These are phyloP conservation scores for Tolmerus cingulatus DNA, from an alignment of 2,888 invertebrate species.

Conservation along the genomic window DNA sequence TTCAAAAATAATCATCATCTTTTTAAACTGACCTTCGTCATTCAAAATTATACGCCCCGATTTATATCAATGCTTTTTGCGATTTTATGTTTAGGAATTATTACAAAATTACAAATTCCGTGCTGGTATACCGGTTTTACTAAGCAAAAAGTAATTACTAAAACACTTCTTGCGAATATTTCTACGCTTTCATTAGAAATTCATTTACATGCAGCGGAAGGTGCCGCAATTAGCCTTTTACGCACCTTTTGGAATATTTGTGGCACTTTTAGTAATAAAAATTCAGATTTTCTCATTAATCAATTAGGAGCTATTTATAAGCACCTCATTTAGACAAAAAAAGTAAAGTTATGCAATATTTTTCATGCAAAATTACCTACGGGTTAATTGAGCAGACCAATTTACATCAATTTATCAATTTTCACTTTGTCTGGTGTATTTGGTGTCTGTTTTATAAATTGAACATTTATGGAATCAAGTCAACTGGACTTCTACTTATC, in stretches of 20 bases:
- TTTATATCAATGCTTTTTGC: too few relatives aligned
- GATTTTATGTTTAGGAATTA: too few relatives aligned
- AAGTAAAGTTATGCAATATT: background rate
- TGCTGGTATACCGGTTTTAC: too few relatives aligned
- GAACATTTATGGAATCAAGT: too few relatives aligned
- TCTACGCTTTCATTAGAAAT: background rate
- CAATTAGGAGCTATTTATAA: background rate
- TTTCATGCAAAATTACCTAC: background rate
- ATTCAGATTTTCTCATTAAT: background rate
- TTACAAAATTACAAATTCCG: too few relatives aligned
- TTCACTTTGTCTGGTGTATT: too few relatives aligned
- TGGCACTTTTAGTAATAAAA: background rate
- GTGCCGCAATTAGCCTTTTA: background rate
- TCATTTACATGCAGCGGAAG: background rate
- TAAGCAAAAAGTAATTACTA: too few relatives aligned
- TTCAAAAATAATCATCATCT: too few relatives aligned
- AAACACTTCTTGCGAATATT: background rate
- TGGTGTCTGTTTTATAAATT: too few relatives aligned
- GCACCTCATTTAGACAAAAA: background rate
- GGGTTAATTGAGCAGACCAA: background rate
- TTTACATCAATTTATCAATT: background rate
- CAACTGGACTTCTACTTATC: too few relatives aligned
- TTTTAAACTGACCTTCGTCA: too few relatives aligned
- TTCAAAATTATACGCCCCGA: too few relatives aligned
- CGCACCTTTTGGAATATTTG: background rate